Percentiles rank a stretch among this genome's conserved stretches.
Conservation (phyloP, 2,888 invertebrate species). For the Trachelus tabidus region DNA sequence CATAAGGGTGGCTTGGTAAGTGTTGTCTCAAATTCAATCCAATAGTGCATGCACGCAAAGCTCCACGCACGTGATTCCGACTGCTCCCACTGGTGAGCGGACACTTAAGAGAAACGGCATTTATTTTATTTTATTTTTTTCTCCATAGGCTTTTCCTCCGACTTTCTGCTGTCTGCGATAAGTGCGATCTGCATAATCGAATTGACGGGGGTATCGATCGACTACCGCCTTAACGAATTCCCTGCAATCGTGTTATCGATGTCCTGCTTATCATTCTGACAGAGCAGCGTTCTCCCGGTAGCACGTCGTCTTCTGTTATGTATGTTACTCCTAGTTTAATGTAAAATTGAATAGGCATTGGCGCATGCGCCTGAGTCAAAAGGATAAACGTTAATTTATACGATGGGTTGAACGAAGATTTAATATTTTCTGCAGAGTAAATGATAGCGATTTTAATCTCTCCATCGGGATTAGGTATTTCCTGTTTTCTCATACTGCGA, state of each 20-base stretch:
- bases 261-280: background rate
- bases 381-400: background rate
- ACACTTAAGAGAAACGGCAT: background rate
- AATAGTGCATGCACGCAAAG: slow-evolving; percentile 27
- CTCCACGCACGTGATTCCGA: background rate
- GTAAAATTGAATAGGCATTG: no score
- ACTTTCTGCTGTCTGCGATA: background rate
- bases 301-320: background rate
- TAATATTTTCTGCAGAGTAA: background rate
- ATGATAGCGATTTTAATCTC: background rate
- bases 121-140: background rate
- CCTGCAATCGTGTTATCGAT: background rate
- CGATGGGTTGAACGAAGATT: background rate
- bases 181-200: background rate
- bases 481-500: background rate
- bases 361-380: no score
- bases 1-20: slow-evolving; percentile 44
- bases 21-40: slow-evolving; percentile 53
- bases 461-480: background rate
- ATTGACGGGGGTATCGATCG: background rate
- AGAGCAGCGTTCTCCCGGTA: background rate
- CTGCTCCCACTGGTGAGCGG: background rate
- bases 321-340: background rate
- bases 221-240: background rate
- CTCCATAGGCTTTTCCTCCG: background rate